phyloP scores from a whole-genome alignment of 2,888 invertebrate genomes.

The Aphrophora alni region DNA sequence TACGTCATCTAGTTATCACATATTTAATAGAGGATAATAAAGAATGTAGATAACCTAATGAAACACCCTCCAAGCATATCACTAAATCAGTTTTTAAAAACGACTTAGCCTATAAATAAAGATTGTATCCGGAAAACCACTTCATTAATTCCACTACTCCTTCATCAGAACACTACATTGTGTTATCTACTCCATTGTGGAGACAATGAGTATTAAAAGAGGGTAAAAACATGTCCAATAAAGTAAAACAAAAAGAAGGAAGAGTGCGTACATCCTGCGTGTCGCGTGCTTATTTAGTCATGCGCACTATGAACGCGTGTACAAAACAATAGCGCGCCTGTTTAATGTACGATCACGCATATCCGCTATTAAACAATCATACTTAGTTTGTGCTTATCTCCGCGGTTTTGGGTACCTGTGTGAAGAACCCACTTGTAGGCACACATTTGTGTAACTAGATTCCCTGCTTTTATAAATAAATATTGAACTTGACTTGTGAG shows the following conservation, averaged over 20 bases:
- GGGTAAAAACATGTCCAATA: neutral
- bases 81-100: too few species aligned
- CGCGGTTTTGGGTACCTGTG: neutral
- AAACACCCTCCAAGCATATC: too few species aligned
- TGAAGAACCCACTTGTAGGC: too few species aligned
- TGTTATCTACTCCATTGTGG: neutral
- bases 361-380: neutral
- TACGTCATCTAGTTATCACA: too few species aligned
- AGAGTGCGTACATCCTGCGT: neutral
- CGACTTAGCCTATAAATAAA: too few species aligned
- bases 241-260: neutral
- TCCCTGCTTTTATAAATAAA: too few species aligned
- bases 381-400: constrained; percentile 9
- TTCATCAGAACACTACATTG: neutral
- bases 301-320: neutral
- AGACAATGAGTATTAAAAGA: neutral
- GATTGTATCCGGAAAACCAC: too few species aligned
- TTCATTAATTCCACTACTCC: neutral
- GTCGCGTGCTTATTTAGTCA: neutral
- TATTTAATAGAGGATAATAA: too few species aligned
- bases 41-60: too few species aligned
- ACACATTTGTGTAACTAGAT: too few species aligned
- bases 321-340: neutral
- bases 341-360: neutral
- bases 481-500: too few species aligned